Conservation (phyloP, 2,113 vertebrate genomes). For the Poeciliopsis prolifica region DNA sequence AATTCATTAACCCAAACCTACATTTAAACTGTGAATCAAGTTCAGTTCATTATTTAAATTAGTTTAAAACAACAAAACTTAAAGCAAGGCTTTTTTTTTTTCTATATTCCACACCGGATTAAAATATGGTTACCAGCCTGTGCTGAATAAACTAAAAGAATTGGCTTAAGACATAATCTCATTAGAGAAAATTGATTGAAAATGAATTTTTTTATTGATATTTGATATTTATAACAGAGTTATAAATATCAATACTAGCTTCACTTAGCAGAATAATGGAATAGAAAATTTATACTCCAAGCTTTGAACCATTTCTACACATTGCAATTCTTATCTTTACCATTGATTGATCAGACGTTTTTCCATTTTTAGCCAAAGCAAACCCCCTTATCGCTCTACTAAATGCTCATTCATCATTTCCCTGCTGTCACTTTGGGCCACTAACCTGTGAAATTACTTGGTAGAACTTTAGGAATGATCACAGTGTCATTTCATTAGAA, state of each 20-base stretch:
- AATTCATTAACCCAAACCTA: too few species aligned
- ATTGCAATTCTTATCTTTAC: background rate
- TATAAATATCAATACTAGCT: background rate
- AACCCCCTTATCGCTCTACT: background rate
- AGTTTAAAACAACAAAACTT: background rate
- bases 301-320: background rate
- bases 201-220: background rate
- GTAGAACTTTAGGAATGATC: constrained; percentile 28
- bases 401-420: constrained; percentile 26
- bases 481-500: constrained; percentile 45
- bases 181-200: background rate
- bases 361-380: background rate
- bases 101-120: background rate
- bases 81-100: background rate
- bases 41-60: too few species aligned
- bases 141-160: background rate
- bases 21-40: too few species aligned
- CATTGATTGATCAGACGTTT: background rate
- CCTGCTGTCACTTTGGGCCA: constrained; percentile 29
- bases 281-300: background rate
- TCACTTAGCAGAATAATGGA: background rate
- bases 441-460: constrained; percentile 57
- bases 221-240: background rate
- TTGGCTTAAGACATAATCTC: background rate
- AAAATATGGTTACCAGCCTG: background rate